phyloP scores from a whole-genome alignment of 2,113 vertebrate species.

The Eulemur rufifrons region DNA sequence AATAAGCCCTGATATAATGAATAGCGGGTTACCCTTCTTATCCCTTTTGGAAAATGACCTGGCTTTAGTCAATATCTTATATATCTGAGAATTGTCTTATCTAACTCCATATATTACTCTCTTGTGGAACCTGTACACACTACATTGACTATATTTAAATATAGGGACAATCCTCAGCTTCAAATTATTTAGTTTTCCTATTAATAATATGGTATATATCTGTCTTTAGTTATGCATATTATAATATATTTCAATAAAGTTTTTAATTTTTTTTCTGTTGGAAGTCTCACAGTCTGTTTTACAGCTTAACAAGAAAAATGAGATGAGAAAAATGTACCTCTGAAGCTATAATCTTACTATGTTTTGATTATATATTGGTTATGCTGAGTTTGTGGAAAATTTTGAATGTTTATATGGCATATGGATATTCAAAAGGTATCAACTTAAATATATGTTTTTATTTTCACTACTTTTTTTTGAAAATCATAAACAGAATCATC shows the following conservation, averaged over 20 bases:
- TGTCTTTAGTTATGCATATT: not conserved
- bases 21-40: not conserved
- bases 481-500: not conserved
- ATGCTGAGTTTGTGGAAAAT: not conserved
- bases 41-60: not conserved
- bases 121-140: not conserved
- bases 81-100: not conserved
- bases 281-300: not conserved
- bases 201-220: not conserved
- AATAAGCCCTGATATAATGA: not conserved
- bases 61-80: not conserved
- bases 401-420: not conserved
- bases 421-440: not conserved
- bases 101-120: not conserved
- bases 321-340: not conserved
- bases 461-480: not conserved
- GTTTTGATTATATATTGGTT: not conserved
- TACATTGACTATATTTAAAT: not conserved
- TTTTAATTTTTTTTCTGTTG: not conserved
- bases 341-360: not conserved
- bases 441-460: not conserved
- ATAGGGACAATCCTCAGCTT: not conserved
- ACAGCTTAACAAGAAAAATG: not conserved
- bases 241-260: not conserved
- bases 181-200: not conserved